phyloP scores from a whole-genome alignment of 2,113 vertebrate species.

The Psittacula cyanocephala region DNA sequence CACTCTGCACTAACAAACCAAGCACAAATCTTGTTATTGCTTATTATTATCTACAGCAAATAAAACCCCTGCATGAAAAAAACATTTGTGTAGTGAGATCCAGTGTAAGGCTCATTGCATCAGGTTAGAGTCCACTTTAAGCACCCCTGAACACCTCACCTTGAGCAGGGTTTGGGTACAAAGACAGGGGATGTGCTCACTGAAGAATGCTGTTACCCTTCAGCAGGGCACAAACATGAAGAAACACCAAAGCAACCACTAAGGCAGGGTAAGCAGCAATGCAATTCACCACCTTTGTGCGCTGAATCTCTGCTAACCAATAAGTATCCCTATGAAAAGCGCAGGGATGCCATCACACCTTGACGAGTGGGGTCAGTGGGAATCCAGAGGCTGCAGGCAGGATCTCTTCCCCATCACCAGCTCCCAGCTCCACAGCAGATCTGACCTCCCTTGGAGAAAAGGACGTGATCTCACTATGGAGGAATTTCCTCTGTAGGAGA shows the following conservation, averaged over 20 bases:
- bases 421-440: background rate
- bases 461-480: background rate
- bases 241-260: background rate
- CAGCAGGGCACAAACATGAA: background rate
- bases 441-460: background rate
- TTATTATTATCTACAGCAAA: background rate
- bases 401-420: background rate
- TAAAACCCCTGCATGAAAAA: background rate
- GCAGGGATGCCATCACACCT: background rate
- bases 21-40: background rate
- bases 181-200: background rate
- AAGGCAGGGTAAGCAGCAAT: background rate
- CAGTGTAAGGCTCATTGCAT: background rate
- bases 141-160: background rate
- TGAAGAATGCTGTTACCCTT: background rate
- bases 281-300: background rate
- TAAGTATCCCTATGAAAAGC: fast-evolving
- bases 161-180: background rate
- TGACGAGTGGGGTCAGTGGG: background rate
- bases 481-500: constrained; percentile 30
- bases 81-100: background rate
- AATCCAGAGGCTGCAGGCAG: background rate
- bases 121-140: background rate
- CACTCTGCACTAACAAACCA: background rate
- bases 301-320: background rate